These are phyloP conservation scores for Iguana delicatissima DNA, from an alignment of 2,797 vertebrate species.

Conservation along the genomic window DNA sequence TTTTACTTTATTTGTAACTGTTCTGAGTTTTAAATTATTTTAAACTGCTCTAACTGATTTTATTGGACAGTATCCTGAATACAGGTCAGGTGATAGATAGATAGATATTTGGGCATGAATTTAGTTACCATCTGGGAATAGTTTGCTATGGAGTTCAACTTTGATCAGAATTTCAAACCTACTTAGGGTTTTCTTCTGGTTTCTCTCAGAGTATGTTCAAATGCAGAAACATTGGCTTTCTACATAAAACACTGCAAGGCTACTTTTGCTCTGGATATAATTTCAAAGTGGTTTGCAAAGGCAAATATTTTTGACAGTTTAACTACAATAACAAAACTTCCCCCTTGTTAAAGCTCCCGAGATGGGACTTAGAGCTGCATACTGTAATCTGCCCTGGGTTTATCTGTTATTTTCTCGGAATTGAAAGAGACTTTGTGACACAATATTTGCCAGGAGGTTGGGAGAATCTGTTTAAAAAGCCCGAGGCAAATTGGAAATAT, in stretches of 20 bases:
- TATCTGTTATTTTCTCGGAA: conserved; percentile 30
- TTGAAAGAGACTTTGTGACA: conserved; percentile 8
- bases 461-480: conserved; percentile 29
- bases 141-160: not conserved
- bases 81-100: too few relatives aligned
- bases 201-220: conserved; percentile 2
- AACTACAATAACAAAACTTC: conserved; percentile 28
- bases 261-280: not conserved
- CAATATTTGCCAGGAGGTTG: conserved; percentile 42
- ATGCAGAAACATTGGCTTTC: not conserved
- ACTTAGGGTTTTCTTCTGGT: not conserved
- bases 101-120: not conserved
- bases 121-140: not conserved
- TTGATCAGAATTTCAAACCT: not conserved
- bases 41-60: too few relatives aligned
- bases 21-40: too few relatives aligned
- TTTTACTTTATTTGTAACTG: too few relatives aligned
- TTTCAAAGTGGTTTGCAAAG: conserved; percentile 7
- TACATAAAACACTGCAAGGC: not conserved
- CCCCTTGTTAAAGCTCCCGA: conserved; percentile 12
- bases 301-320: conserved; percentile 36
- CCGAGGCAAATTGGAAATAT: conserved; percentile 55
- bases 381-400: conserved; percentile 20
- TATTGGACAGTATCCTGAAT: too few relatives aligned
- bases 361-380: not conserved